A percentile compares a stretch with the other conserved stretches of the same genome.
Evolutionary conservation across 1,140 invertebrate genomes (phyloP).

Genomic region (Diorhabda carinulata): DNA sequence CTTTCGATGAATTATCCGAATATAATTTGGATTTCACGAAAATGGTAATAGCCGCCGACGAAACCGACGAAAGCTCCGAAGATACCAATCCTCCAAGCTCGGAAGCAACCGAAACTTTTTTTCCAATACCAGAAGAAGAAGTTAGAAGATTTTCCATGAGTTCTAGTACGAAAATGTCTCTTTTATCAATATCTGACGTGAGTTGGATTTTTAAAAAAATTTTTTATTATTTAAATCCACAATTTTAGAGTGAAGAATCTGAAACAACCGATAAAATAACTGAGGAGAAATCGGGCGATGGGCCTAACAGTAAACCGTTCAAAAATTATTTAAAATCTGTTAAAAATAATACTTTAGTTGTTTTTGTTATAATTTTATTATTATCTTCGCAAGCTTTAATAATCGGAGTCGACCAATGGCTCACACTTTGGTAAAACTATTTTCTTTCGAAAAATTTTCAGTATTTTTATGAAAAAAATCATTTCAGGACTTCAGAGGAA

Average conservation of each 20-base stretch:
- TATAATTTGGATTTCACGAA: slow-evolving; percentile 57
- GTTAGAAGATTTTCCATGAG: neutral
- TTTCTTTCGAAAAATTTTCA: neutral
- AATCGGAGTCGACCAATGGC: slow-evolving; percentile 73
- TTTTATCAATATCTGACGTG: no score
- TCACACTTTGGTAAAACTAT: slow-evolving; percentile 63
- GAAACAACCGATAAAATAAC: neutral
- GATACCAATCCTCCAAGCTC: neutral
- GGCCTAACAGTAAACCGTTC: neutral
- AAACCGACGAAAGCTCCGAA: slow-evolving; percentile 18
- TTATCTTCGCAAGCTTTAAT: slow-evolving; percentile 41
- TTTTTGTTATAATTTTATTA: neutral
- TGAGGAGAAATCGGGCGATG: neutral
- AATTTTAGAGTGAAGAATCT: no score
- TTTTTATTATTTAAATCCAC: no score
- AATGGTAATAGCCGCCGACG: slow-evolving; percentile 45
- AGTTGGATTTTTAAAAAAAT: no score
- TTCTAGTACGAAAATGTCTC: neutral
- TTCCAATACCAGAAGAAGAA: neutral
- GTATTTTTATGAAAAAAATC: neutral
- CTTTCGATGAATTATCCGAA: slow-evolving; percentile 53
- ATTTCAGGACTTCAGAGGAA: slow-evolving; percentile 38
- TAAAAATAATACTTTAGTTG: neutral
- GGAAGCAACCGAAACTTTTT: no score
- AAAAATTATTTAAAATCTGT: slow-evolving; percentile 11